phyloP scores from a whole-genome alignment of 2,888 invertebrate species.

The Oxycera nigricornis region DNA sequence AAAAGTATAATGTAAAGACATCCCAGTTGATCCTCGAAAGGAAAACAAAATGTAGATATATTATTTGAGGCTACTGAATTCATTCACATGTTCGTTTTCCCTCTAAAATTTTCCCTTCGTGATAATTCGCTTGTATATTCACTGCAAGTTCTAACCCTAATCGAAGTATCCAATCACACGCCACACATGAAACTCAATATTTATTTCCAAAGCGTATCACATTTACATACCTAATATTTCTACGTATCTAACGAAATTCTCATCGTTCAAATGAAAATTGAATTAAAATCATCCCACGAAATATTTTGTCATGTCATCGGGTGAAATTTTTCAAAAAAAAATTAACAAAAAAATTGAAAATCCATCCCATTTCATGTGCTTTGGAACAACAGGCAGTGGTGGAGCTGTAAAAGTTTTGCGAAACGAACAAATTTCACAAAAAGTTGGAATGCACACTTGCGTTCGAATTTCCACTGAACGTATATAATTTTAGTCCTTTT shows the following conservation, averaged over 20 bases:
- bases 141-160: conserved; percentile 3
- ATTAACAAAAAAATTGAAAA: background rate
- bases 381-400: background rate
- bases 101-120: too few relatives aligned
- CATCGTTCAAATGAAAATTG: background rate
- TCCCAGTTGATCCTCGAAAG: too few relatives aligned
- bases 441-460: background rate
- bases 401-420: conserved; percentile 12
- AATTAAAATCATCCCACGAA: conserved; percentile 23
- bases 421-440: conserved; percentile 4
- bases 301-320: background rate
- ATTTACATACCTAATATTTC: conserved; percentile 8
- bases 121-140: background rate
- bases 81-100: too few relatives aligned
- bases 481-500: background rate
- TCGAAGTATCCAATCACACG: background rate
- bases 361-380: background rate
- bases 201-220: conserved; percentile 1
- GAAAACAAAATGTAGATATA: too few relatives aligned
- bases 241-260: background rate
- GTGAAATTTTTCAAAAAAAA: too few relatives aligned
- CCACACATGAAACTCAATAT: background rate
- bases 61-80: too few relatives aligned
- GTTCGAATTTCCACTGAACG: background rate
- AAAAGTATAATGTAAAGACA: too few relatives aligned